These are phyloP conservation scores for Sminthurinus aureus DNA, from an alignment of 2,888 invertebrate species.

Conservation along the genomic window DNA sequence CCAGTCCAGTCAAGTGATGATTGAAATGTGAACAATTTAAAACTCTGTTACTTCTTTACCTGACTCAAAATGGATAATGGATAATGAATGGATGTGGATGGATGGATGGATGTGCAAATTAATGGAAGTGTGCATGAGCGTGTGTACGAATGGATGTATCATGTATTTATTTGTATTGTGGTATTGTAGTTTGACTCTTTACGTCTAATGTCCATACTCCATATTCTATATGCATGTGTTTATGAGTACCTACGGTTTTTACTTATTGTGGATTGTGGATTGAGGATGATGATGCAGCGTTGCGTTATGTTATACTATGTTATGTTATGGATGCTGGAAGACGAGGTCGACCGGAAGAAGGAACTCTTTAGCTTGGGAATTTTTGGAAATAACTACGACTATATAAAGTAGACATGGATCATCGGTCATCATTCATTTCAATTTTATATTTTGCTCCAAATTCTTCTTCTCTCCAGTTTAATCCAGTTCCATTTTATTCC, in stretches of 20 bases:
- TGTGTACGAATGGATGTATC: background rate
- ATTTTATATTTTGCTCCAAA: background rate
- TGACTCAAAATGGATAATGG: background rate
- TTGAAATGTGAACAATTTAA: too few relatives aligned
- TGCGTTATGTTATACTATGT: too few relatives aligned
- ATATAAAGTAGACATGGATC: conserved; percentile 39
- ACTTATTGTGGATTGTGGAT: too few relatives aligned
- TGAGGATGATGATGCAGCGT: too few relatives aligned
- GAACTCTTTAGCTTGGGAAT: conserved; percentile 28
- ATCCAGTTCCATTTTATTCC: background rate
- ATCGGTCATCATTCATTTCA: conserved; percentile 26
- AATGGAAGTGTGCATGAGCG: background rate
- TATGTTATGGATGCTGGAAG: background rate
- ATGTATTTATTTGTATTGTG: too few relatives aligned
- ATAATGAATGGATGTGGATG: too few relatives aligned
- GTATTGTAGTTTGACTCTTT: too few relatives aligned
- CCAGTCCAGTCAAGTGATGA: background rate
- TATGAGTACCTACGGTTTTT: background rate
- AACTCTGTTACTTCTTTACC: background rate
- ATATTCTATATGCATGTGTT: background rate
- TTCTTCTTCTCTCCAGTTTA: background rate
- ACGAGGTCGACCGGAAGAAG: conserved; percentile 43
- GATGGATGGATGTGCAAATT: too few relatives aligned
- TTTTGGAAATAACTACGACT: conserved; percentile 27
- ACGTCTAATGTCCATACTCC: too few relatives aligned